Evolutionary conservation across 1,140 invertebrate genomes (phyloP), one percentile per base, ranked within the genome.

Genomic region (Drosophila tropicalis): DNA sequence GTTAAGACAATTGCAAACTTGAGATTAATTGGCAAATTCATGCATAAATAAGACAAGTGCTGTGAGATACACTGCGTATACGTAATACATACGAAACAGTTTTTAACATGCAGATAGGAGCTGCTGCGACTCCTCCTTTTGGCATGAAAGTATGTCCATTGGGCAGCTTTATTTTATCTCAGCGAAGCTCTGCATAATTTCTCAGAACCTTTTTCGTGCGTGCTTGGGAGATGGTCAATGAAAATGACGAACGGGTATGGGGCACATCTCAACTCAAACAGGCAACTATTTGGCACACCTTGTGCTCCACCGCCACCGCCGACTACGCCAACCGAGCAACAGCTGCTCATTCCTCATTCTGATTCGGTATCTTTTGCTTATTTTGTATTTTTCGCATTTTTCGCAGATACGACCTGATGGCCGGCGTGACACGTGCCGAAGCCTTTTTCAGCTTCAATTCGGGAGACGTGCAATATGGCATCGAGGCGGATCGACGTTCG

Each of bases 381-480:
- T 79, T 58, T 13, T 13, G 4, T 17, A 32, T 44, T 22, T 39
- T 39, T 54, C 36, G 2, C 51, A 36, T 44, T 57, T 39, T 70
- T 69, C 67, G 51, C 76, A 95, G 96, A 89, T 98, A 98, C 92
- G 97, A 98, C 92, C 93, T 99, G n/a, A 95, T 99, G 94, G 94
- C 98, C 63, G 98, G 98, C 3, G 97, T 99, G 2, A 96, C 96
- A 44, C 95, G 95, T 86, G 96, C 96, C 1, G 96, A 97, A 90
- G 96, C 97, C 2, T 97, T 96, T 92, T 96, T 97, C 91, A 95
- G 97, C 36, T 95, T 99, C 83, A 97, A 96, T 72, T 96, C 97
- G 0, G 96, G 97, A 60, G 98, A 99, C 84, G 95, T 98, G 13
- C 95, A 97, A 83, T 96, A 97, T 81, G 98, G 98, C 1, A 97